These are phyloP conservation scores for Perizoma flavofasciatum DNA, from an alignment of 2,888 invertebrate genomes.

Conservation along the genomic window DNA sequence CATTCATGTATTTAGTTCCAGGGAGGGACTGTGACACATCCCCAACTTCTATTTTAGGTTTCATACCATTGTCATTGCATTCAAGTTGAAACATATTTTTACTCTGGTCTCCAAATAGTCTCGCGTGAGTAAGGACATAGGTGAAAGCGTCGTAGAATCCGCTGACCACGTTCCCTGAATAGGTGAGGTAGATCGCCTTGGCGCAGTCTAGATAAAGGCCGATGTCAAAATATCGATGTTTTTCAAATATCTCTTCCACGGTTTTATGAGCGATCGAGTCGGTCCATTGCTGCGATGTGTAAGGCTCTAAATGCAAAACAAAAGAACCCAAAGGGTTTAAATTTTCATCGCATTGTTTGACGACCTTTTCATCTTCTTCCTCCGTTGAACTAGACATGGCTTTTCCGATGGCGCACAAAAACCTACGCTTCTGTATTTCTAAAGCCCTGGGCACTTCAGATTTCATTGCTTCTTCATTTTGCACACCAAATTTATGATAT, in stretches of 20 bases:
- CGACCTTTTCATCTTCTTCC: constrained; percentile 10
- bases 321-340: constrained; percentile 5
- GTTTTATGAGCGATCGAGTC: constrained; percentile 8
- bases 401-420: constrained; percentile 13
- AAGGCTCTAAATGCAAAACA: constrained; percentile 4
- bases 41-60: neutral
- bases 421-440: constrained; percentile 15
- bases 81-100: constrained; percentile 20
- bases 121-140: constrained; percentile 30
- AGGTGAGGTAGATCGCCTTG: constrained; percentile 17
- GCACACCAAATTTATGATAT: constrained; percentile 9
- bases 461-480: constrained; percentile 8
- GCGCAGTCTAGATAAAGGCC: constrained; percentile 23
- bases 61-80: neutral
- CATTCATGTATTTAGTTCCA: constrained; percentile 20
- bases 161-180: constrained; percentile 14
- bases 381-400: neutral
- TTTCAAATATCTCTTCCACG: constrained; percentile 4
- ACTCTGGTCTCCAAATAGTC: constrained; percentile 23
- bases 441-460: constrained; percentile 14
- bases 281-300: constrained; percentile 1
- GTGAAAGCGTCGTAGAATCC: constrained; percentile 7
- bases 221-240: constrained; percentile 10
- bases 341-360: constrained; percentile 8
- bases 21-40: constrained; percentile 10